Evolutionary conservation across 1,140 invertebrate genomes (phyloP).

Genomic region (Zaprionus kolodkinae): DNA sequence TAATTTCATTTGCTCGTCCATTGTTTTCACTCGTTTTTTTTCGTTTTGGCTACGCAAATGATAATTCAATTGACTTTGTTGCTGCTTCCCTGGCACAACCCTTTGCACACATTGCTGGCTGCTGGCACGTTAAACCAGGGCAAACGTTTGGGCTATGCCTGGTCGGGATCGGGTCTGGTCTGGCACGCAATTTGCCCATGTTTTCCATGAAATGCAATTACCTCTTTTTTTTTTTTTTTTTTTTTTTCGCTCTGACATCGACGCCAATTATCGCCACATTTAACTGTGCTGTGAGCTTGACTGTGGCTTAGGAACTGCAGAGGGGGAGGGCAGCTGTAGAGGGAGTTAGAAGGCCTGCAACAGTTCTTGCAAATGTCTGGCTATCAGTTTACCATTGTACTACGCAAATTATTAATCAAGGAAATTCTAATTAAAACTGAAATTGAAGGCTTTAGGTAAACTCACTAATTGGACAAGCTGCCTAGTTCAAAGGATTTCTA

Average conservation of each 20-base stretch:
- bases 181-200: slow-evolving; percentile 57
- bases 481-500: not conserved
- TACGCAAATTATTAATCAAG: slow-evolving; percentile 14
- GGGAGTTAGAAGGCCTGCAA: not conserved
- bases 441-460: slow-evolving; percentile 30
- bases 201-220: slow-evolving; percentile 56
- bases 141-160: slow-evolving; percentile 2
- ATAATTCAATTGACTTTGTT: slow-evolving; percentile 75
- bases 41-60: slow-evolving; percentile 51
- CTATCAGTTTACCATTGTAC: slow-evolving; percentile 28
- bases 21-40: slow-evolving; percentile 63
- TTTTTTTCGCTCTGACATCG: slow-evolving; percentile 44
- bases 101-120: not conserved
- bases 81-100: not conserved
- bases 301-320: not conserved
- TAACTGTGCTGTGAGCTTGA: slow-evolving; percentile 16
- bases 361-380: slow-evolving; percentile 28
- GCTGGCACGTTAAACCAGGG: slow-evolving; percentile 24
- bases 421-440: slow-evolving; percentile 33
- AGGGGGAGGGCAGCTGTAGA: not conserved
- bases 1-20: slow-evolving; percentile 74
- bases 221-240: not conserved
- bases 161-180: too few species aligned
- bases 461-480: slow-evolving; percentile 18
- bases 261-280: slow-evolving; percentile 62